Evolutionary conservation across 2,113 vertebrate genomes (phyloP).

Genomic region (Eulemur macaco): DNA sequence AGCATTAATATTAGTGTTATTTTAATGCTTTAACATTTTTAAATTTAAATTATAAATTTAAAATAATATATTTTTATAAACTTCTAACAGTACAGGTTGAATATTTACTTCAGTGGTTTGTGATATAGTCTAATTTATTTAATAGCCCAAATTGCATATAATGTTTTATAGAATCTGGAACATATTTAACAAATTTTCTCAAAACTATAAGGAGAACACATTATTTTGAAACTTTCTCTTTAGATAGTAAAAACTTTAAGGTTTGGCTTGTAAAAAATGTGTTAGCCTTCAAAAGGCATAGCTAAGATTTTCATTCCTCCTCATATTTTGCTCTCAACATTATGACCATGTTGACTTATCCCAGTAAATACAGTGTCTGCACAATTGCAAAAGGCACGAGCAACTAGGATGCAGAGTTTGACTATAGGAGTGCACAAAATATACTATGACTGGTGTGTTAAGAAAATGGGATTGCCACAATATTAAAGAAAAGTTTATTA

Average conservation of each 20-base stretch:
- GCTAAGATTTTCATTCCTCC: neutral
- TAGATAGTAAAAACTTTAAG: neutral
- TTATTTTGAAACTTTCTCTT: neutral
- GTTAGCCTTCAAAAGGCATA: neutral
- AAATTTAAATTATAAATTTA: neutral
- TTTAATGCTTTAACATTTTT: neutral
- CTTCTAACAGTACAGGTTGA: neutral
- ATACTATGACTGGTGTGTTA: slow-evolving; percentile 68
- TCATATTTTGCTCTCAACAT: slow-evolving; percentile 46
- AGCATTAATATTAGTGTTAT: neutral
- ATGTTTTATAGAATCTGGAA: neutral
- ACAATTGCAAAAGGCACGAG: neutral
- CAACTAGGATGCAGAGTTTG: slow-evolving; percentile 22
- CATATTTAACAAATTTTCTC: neutral
- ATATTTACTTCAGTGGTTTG: neutral
- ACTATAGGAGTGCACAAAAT: slow-evolving; percentile 54
- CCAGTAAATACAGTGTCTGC: slow-evolving; percentile 21
- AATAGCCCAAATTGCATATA: neutral
- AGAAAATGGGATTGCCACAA: slow-evolving; percentile 73
- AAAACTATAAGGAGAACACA: neutral
- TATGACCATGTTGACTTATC: neutral
- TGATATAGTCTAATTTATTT: neutral
- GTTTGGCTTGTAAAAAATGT: neutral
- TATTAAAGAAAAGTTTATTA: slow-evolving; percentile 87
- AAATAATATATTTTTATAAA: neutral